These are phyloP conservation scores for Netelia inedita DNA, from an alignment of 2,888 invertebrate species.

Conservation along the genomic window DNA sequence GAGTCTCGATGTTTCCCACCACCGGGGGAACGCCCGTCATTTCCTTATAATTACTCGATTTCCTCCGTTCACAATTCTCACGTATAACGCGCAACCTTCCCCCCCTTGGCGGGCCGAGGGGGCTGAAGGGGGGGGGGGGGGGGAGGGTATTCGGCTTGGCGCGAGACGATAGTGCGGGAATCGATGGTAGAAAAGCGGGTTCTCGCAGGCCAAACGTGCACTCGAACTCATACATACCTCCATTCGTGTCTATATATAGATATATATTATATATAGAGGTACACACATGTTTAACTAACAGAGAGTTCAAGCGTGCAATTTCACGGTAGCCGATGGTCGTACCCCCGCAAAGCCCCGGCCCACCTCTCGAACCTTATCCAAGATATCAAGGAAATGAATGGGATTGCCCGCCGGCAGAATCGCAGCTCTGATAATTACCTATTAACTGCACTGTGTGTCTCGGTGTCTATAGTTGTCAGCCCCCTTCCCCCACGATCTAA, in stretches of 20 bases:
- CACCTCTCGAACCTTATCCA: conserved; percentile 73
- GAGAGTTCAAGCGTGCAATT: conserved; percentile 67
- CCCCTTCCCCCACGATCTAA: conserved; percentile 13
- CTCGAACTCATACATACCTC: not conserved
- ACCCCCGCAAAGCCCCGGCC: conserved; percentile 20
- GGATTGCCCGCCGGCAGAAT: conserved; percentile 81
- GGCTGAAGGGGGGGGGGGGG: conserved; percentile 3
- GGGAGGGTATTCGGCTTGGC: conserved; percentile 68
- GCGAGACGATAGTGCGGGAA: conserved; percentile 74
- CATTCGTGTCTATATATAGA: not conserved
- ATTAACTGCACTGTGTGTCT: conserved; percentile 78
- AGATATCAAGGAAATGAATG: conserved; percentile 84
- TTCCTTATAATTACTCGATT: conserved; percentile 84
- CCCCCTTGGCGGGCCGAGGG: conserved; percentile 52
- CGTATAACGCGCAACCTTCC: conserved; percentile 68
- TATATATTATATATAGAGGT: not conserved
- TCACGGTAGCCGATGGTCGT: conserved; percentile 69
- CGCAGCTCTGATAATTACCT: conserved; percentile 82
- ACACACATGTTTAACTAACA: conserved; percentile 57
- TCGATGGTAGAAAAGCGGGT: conserved; percentile 81
- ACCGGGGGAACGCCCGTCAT: conserved; percentile 83
- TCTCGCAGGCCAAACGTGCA: conserved; percentile 74
- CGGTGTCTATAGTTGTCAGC: conserved; percentile 55
- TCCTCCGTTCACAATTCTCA: conserved; percentile 75
- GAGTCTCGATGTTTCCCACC: conserved; percentile 79